phyloP scores from a whole-genome alignment of 2,113 vertebrate species.

The Clarias gariepinus region DNA sequence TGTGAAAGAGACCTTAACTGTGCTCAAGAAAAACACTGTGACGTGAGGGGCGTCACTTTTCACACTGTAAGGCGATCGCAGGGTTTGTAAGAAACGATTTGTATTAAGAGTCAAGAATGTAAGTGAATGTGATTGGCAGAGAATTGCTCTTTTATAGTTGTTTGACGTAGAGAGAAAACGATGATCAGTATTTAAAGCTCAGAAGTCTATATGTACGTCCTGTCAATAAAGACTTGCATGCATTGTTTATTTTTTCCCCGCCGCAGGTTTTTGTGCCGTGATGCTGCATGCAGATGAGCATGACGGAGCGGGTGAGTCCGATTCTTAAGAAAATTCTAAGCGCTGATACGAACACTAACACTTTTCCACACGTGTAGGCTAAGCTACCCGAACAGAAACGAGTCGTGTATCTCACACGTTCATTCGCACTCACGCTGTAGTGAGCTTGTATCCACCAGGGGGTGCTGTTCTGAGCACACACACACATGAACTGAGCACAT shows the following conservation, averaged over 20 bases:
- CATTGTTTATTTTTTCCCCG: background rate
- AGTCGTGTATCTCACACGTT: too few species aligned
- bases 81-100: too few species aligned
- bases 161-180: too few species aligned
- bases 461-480: background rate
- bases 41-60: background rate
- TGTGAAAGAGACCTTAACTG: too few species aligned
- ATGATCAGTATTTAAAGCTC: too few species aligned
- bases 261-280: slow-evolving; percentile 76
- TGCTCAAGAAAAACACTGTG: background rate
- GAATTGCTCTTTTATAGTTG: too few species aligned
- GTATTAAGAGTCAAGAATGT: too few species aligned
- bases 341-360: background rate
- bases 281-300: slow-evolving; percentile 71
- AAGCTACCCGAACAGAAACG: background rate
- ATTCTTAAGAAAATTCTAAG: background rate
- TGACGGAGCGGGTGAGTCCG: slow-evolving; percentile 66
- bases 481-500: too few species aligned
- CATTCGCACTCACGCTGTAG: background rate
- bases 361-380: background rate
- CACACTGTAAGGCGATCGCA: background rate
- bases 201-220: too few species aligned
- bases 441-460: slow-evolving; percentile 24
- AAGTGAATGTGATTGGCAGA: too few species aligned
- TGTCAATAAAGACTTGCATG: background rate